phyloP scores from a whole-genome alignment of 1,140 invertebrate species.

The Pissodes strobi region DNA sequence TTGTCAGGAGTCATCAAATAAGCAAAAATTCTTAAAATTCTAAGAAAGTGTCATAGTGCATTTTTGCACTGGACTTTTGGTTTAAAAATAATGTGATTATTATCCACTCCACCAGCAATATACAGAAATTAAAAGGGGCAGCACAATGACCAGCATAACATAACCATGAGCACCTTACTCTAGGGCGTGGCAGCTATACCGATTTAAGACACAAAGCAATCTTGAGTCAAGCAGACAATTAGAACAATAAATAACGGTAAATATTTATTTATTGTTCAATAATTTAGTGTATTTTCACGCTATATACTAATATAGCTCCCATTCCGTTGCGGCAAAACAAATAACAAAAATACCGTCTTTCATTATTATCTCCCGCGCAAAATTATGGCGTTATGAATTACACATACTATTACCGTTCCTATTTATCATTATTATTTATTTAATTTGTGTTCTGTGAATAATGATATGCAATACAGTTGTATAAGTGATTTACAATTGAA shows the following conservation, averaged over 20 bases:
- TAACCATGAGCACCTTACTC: background rate
- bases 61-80: too few species aligned
- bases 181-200: constrained; percentile 1
- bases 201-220: constrained; percentile 17
- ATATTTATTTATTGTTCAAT: constrained; percentile 17
- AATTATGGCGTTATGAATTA: constrained; percentile 18
- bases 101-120: too few species aligned
- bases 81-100: too few species aligned
- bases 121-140: too few species aligned
- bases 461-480: constrained; percentile 2
- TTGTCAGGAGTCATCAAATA: too few species aligned
- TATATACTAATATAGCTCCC: constrained; percentile 15
- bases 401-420: constrained; percentile 11
- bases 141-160: background rate
- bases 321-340: constrained; percentile 16
- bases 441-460: constrained; percentile 2
- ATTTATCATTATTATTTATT: constrained; percentile 29
- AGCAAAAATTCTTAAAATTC: too few species aligned
- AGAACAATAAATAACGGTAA: constrained; percentile 17
- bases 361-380: constrained; percentile 22
- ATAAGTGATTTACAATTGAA: background rate
- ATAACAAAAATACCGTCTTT: constrained; percentile 18
- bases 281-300: constrained; percentile 24
- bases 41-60: too few species aligned
- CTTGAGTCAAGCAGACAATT: constrained; percentile 16